phyloP scores from a whole-genome alignment of 1,140 invertebrate genomes.

The Asbolus verrucosus region DNA sequence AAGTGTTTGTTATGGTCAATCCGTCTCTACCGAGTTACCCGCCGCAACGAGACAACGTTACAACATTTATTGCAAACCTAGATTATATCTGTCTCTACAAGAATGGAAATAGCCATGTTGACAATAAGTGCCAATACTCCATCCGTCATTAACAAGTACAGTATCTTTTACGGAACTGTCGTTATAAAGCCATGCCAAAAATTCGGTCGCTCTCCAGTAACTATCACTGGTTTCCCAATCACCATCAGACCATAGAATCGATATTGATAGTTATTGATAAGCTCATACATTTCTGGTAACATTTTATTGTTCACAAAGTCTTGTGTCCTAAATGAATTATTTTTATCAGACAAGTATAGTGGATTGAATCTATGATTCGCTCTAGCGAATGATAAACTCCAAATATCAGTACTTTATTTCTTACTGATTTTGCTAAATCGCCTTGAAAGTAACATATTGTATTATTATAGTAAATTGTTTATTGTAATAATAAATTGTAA shows the following conservation, averaged over 20 bases:
- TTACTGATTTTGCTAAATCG: conserved; percentile 77
- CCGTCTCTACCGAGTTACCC: too few species aligned
- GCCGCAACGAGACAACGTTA: too few species aligned
- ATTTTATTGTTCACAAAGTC: too few species aligned
- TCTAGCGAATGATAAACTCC: too few species aligned
- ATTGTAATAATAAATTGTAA: too few species aligned
- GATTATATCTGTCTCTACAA: conserved; percentile 84
- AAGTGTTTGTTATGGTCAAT: too few species aligned
- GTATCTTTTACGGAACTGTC: conserved; percentile 90
- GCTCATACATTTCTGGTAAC: conserved; percentile 79
- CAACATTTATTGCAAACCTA: too few species aligned
- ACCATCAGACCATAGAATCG: conserved; percentile 96
- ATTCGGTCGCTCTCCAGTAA: conserved; percentile 86
- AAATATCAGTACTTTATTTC: conserved; percentile 76
- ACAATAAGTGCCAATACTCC: conserved; percentile 82
- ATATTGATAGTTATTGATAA: conserved; percentile 84
- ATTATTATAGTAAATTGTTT: too few species aligned
- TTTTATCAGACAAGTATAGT: too few species aligned
- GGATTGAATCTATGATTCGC: too few species aligned
- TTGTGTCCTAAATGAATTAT: too few species aligned
- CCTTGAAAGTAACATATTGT: conserved; percentile 65
- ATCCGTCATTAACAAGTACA: conserved; percentile 88
- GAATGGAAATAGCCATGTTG: conserved; percentile 90
- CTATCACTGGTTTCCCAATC: conserved; percentile 84
- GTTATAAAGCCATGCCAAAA: conserved; percentile 95